These are phyloP conservation scores for Tyrannus savana DNA, from an alignment of 2,113 vertebrate species.

Conservation along the genomic window DNA sequence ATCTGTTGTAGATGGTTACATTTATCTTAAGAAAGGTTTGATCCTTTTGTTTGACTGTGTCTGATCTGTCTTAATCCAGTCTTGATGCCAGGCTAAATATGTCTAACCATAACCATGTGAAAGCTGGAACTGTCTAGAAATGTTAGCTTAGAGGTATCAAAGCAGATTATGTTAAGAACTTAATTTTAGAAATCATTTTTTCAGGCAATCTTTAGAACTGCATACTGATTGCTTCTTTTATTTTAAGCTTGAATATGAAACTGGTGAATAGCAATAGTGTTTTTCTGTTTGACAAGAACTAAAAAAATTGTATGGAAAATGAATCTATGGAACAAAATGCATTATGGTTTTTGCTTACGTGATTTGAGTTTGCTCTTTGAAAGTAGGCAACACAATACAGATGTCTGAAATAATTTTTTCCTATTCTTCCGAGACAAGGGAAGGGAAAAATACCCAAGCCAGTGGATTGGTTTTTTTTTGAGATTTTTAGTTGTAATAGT, in stretches of 20 bases:
- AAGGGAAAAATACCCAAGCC: background rate
- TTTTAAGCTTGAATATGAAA: slow-evolving; percentile 41
- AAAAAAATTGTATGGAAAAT: background rate
- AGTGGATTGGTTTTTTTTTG: background rate
- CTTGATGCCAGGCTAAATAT: background rate
- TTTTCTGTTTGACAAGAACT: slow-evolving; percentile 19
- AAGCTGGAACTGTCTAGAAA: slow-evolving; percentile 27
- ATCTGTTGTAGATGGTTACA: background rate
- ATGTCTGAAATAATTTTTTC: background rate
- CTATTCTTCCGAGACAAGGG: background rate
- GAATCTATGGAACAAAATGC: background rate
- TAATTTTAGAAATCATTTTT: slow-evolving; percentile 52
- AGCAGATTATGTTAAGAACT: slow-evolving; percentile 19
- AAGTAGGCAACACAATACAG: background rate
- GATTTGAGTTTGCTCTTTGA: background rate
- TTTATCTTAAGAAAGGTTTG: background rate
- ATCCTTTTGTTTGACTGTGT: background rate
- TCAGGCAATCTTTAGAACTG: slow-evolving; percentile 26
- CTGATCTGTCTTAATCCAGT: background rate
- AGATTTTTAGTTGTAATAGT: background rate
- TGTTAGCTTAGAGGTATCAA: slow-evolving; percentile 12
- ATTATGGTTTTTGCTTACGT: background rate
- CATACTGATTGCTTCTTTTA: slow-evolving; percentile 53
- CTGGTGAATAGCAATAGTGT: background rate
- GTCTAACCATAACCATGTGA: background rate